Evolutionary conservation across 1,140 invertebrate genomes (phyloP), one percentile per base, ranked within the genome.

Genomic region (Atta cephalotes): DNA sequence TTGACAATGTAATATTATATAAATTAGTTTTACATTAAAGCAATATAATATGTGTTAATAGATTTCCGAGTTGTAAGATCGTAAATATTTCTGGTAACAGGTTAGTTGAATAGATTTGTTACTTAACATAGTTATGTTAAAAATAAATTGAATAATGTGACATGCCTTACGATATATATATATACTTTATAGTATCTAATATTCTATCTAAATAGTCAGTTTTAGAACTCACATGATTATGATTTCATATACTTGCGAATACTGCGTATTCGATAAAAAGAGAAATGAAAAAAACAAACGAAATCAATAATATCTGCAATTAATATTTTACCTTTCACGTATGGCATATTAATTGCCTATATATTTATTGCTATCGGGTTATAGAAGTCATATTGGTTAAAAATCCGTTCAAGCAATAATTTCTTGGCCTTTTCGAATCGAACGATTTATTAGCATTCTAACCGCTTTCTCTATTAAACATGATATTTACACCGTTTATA

Each of bases 271-370:
- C 3, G 14, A 80, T 53, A 68, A 80, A 56, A 51, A 53, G 18
- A 3, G 28, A 14, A 63, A 35, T 21, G 9, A 72, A 72, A 72
- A 18, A n/a, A n/a, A n/a, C 9, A 21, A 74, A 71, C 4, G 14
- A 56, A 49, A 5, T 3, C 18, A 51, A 82, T 82, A 58, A 81
- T 82, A 82, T 60, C 53, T 74, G 80, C 60, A 74, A 82, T 82
- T 60, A 82, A 60, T 53, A 21, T 82, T 82, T 74, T 7, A 35
- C 53, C 21, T 35, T 74, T 82, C 80, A 53, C 66, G 66, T 74
- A 31, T 49, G 66, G 72, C 68, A 28, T 72, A 49, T 72, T 72
- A 82, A 82, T 82, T 62, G 68, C 79, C 53, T 18, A n/a, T 60
- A 56, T 28, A 18, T 60, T 45, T 60, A 35, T 82, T 74, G 68